Percentiles rank a stretch among this genome's conserved stretches.
These are phyloP conservation scores for Euwallacea fornicatus DNA, from an alignment of 1,140 invertebrate species.

Conservation along the genomic window DNA sequence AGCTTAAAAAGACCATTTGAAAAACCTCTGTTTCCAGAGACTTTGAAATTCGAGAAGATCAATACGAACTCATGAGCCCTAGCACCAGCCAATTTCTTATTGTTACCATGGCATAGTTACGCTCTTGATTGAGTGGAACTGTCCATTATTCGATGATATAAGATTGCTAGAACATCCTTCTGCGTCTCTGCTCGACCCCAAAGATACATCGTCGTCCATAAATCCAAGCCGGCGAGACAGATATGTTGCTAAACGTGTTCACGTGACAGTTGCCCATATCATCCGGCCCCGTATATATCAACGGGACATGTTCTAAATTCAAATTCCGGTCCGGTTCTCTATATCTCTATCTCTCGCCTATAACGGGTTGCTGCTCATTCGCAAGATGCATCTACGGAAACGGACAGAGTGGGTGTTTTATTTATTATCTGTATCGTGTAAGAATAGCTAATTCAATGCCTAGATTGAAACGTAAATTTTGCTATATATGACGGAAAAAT, in stretches of 20 bases:
- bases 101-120: too few species aligned
- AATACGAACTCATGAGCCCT: too few species aligned
- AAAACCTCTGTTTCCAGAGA: too few species aligned
- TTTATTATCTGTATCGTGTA: background rate
- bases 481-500: too few species aligned
- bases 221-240: slow-evolving; percentile 15
- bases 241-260: slow-evolving; percentile 25
- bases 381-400: background rate
- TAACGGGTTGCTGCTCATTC: background rate
- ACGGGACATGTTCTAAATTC: slow-evolving; percentile 24
- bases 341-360: slow-evolving; percentile 4
- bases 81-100: too few species aligned
- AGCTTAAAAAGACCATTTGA: too few species aligned
- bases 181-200: slow-evolving; percentile 5
- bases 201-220: slow-evolving; percentile 16
- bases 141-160: slow-evolving; percentile 9
- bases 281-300: slow-evolving; percentile 15
- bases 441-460: background rate
- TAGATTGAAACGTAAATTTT: too few species aligned
- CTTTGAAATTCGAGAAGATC: too few species aligned
- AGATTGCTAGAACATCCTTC: slow-evolving; percentile 4
- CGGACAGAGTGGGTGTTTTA: slow-evolving; percentile 2
- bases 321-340: slow-evolving; percentile 20
- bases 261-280: slow-evolving; percentile 26
- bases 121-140: too few species aligned